Base-by-base conservation (phyloP, 2,888 invertebrate genomes). In the Tetrapedia diversipes region DNA sequence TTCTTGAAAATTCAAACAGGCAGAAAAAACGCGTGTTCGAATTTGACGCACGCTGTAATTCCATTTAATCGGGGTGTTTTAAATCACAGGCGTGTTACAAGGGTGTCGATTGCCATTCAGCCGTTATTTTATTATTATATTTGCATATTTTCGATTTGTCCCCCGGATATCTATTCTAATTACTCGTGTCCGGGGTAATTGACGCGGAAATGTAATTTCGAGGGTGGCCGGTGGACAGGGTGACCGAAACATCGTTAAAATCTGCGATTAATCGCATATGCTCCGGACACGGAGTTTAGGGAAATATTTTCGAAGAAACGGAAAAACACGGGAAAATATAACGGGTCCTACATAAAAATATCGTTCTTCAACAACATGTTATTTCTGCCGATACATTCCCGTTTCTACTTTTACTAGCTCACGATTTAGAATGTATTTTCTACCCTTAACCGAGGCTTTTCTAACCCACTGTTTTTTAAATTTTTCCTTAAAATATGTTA, bases 161-260 rank as follows among this genome's bases (percentile, higher is more conserved):
- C 41, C 37, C n/a, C 24, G 57, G 45, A 39, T 57, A 57, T 64
- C 64, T 65, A 72, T 66, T 66, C 73, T 65, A 75, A 75, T 75
- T 75, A 75, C 37, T 75, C 60, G 54, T 24, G 73, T 54, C 41
- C 47, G 14, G 29, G 34, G 27, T 73, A 73, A 75, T 75, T 73
- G 73, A 75, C 73, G 73, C 59, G 75, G 65, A 73, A 75, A 75
- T 66, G 73, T 66, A 73, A 75, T 75, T 75, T 73, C 49, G 29
- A 49, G 66, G 54, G 45, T 47, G 32, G 45, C 49, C 32, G 3
- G 43, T 22, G 29, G 49, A 45, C 37, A 49, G 53, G 66, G 45
- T 41, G 59, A 29, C 47, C 41, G 73, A 27, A 72, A 72, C 54
- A 39, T 75, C 60, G 66, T 75, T 73, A 73, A 75, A 75, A 73